These are phyloP conservation scores for Melinaea menophilus DNA, from an alignment of 2,888 invertebrate species.

Conservation along the genomic window DNA sequence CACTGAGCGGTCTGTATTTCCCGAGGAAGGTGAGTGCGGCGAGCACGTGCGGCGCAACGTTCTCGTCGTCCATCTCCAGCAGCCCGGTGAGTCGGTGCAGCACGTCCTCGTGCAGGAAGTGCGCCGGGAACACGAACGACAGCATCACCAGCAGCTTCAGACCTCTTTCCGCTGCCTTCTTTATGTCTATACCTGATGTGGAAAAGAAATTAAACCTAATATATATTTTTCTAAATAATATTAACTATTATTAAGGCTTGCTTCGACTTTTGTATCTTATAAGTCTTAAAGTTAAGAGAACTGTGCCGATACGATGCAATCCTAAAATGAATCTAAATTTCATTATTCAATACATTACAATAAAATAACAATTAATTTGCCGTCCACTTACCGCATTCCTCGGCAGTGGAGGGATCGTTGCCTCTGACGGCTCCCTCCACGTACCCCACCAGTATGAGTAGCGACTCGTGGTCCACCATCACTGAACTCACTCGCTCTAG, in stretches of 20 bases:
- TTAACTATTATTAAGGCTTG: too few relatives aligned
- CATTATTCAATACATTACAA: neutral
- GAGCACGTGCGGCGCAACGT: constrained; percentile 87
- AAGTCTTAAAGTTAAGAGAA: too few relatives aligned
- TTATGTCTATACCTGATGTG: constrained; percentile 84
- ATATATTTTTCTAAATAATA: too few relatives aligned
- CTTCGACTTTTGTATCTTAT: too few relatives aligned
- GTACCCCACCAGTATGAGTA: constrained; percentile 82
- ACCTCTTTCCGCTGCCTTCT: constrained; percentile 92
- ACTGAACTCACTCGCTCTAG: constrained; percentile 96
- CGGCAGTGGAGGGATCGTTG: constrained; percentile 59
- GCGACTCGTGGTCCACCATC: constrained; percentile 94
- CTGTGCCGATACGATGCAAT: neutral
- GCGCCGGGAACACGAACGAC: constrained; percentile 94
- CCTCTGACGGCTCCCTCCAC: constrained; percentile 84
- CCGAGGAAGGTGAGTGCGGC: constrained; percentile 92
- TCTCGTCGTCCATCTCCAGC: constrained; percentile 88
- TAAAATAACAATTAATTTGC: neutral
- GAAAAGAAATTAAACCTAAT: neutral
- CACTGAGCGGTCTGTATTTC: constrained; percentile 89
- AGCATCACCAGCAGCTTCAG: constrained; percentile 92
- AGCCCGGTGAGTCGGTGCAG: constrained; percentile 86
- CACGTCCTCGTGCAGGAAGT: constrained; percentile 92
- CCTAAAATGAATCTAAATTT: neutral
- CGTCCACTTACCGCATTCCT: constrained; percentile 63